Evolutionary conservation across 2,888 invertebrate species (phyloP).

Genomic region (Agrotis ipsilon): DNA sequence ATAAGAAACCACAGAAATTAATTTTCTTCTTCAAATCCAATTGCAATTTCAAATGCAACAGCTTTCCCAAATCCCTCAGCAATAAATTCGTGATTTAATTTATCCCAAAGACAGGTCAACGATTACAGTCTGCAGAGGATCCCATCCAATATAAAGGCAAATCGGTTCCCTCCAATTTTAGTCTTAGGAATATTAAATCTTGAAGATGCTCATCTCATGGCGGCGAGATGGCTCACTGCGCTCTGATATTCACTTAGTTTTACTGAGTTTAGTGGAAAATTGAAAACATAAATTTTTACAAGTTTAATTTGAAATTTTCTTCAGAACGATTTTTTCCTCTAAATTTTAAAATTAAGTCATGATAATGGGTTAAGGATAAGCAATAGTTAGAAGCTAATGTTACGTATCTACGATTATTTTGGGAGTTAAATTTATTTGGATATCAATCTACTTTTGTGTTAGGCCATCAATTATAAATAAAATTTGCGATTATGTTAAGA

Average conservation of each 20-base stretch:
- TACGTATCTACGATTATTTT: too few relatives aligned
- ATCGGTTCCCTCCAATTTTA: conserved; percentile 50
- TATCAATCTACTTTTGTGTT: too few relatives aligned
- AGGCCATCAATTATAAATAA: too few relatives aligned
- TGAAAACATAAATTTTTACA: conserved; percentile 42
- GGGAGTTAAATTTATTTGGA: background rate
- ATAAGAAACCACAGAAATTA: too few relatives aligned
- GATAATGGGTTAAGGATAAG: background rate
- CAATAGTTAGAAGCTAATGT: too few relatives aligned
- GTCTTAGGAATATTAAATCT: conserved; percentile 59
- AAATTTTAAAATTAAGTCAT: background rate
- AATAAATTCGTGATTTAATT: conserved; percentile 49
- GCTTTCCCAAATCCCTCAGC: conserved; percentile 27
- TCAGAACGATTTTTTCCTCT: background rate
- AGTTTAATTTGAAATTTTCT: conserved; percentile 3
- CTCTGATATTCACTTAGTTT: conserved; percentile 31
- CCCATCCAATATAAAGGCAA: conserved; percentile 40
- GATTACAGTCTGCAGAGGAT: conserved; percentile 30
- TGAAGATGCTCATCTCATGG: conserved; percentile 43
- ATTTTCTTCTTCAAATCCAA: background rate
- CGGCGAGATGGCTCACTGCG: conserved; percentile 48
- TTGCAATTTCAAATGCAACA: conserved; percentile 29
- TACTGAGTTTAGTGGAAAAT: conserved; percentile 39
- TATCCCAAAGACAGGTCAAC: conserved; percentile 39
- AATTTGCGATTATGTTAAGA: too few relatives aligned